Evolutionary conservation across 2,888 invertebrate genomes (phyloP).

Genomic region (Ligdia adustata): DNA sequence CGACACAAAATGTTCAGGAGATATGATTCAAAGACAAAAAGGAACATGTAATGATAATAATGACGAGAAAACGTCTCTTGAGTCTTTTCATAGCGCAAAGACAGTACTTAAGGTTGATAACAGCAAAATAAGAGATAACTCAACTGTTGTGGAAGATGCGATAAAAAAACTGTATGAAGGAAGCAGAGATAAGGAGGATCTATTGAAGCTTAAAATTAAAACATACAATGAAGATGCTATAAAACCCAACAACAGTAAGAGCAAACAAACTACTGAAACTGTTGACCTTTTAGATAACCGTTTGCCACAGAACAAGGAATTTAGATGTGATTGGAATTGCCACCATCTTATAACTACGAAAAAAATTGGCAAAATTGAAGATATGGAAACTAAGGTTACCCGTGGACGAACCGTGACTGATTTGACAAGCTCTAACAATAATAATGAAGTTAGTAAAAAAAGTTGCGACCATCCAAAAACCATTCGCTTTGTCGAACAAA

Average conservation of each 20-base stretch:
- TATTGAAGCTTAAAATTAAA: neutral
- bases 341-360: neutral
- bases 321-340: conserved; percentile 12
- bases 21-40: conserved; percentile 3
- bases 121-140: neutral
- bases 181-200: neutral
- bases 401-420: neutral
- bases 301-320: conserved; percentile 26
- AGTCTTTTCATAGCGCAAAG: too few relatives aligned
- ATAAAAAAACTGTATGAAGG: neutral
- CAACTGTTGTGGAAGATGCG: neutral
- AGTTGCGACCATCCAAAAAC: too few relatives aligned
- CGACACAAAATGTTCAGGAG: conserved; percentile 22
- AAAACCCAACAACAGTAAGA: conserved; percentile 1
- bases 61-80: conserved; percentile 5
- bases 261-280: conserved; percentile 30
- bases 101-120: too few relatives aligned
- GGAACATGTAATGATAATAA: conserved; percentile 2
- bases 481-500: too few relatives aligned
- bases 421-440: neutral
- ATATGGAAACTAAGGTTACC: neutral
- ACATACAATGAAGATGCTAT: neutral
- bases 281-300: conserved; percentile 31
- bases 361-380: neutral
- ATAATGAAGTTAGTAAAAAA: too few relatives aligned